A percentile compares a stretch with the other conserved stretches of the same genome.
Conservation (phyloP, 1,140 invertebrate species). For the Brachionus sp. region DNA sequence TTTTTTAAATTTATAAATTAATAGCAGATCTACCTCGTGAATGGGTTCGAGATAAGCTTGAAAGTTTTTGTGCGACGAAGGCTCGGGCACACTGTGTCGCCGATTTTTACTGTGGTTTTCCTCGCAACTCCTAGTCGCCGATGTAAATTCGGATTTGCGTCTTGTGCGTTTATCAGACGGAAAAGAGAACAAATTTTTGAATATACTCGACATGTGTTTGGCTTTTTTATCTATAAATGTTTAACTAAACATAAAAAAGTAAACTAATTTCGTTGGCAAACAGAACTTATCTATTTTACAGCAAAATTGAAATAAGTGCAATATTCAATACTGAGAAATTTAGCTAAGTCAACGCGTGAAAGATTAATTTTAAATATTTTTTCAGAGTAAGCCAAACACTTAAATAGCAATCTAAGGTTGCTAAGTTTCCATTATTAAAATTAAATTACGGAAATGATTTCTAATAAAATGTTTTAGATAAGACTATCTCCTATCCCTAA, state of each 20-base stretch:
- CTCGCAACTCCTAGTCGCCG: neutral
- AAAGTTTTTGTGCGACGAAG: neutral
- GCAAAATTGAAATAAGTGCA: neutral
- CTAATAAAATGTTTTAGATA: neutral
- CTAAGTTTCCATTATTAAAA: neutral
- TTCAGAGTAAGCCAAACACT: neutral
- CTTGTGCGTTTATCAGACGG: neutral
- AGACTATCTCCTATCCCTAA: too few relatives aligned
- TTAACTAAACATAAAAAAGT: neutral
- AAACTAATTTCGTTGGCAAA: neutral
- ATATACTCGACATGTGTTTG: neutral
- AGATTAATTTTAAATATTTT: neutral
- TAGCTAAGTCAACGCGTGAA: neutral
- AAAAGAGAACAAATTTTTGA: constrained; percentile 19
- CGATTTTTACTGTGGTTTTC: neutral
- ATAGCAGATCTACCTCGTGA: neutral
- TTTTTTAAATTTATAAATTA: neutral
- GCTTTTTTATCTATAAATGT: neutral
- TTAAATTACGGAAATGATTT: neutral
- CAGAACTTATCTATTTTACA: neutral
- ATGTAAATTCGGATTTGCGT: neutral
- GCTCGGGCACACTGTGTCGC: constrained; percentile 39
- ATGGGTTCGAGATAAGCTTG: neutral
- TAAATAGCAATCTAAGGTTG: neutral
- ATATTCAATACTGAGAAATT: neutral